phyloP scores from a whole-genome alignment of 2,797 vertebrate genomes.

The Acipenser oxyrinchus region DNA sequence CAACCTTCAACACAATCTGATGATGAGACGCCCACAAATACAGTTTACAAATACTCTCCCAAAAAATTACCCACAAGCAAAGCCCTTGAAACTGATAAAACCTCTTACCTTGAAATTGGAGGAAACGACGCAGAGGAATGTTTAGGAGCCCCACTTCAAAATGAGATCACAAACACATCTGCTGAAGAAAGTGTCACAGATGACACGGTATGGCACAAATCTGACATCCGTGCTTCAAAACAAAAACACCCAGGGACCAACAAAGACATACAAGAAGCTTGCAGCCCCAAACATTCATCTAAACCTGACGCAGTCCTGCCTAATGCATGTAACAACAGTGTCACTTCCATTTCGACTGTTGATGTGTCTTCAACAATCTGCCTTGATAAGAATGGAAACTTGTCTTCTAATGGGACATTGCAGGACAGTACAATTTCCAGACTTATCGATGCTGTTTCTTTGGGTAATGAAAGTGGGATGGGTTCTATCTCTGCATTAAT shows the following conservation, averaged over 20 bases:
- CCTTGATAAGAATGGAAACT: constrained; percentile 30
- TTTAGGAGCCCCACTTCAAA: constrained; percentile 42
- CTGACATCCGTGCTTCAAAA: constrained; percentile 17
- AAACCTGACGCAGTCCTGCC: constrained; percentile 25
- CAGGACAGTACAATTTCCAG: constrained; percentile 80
- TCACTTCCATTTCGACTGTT: constrained; percentile 38
- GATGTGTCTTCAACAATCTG: constrained; percentile 33
- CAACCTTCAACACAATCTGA: constrained; percentile 32
- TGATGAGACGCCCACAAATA: constrained; percentile 27
- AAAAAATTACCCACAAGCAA: constrained; percentile 24
- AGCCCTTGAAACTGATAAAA: constrained; percentile 33
- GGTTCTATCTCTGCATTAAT: constrained; percentile 81
- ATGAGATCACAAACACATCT: constrained; percentile 26
- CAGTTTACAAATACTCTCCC: constrained; percentile 12
- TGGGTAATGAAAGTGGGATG: constrained; percentile 63
- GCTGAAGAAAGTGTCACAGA: constrained; percentile 9
- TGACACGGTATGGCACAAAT: constrained; percentile 13
- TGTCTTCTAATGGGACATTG: constrained; percentile 50
- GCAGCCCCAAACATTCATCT: background rate
- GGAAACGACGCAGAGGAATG: constrained; percentile 25
- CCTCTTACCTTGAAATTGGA: constrained; percentile 51
- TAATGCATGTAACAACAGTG: constrained; percentile 13
- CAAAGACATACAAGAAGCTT: background rate
- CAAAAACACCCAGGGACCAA: constrained; percentile 11
- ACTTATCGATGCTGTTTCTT: constrained; percentile 81